Evolutionary conservation across 2,797 vertebrate species (phyloP).

Genomic region (Manis javanica): DNA sequence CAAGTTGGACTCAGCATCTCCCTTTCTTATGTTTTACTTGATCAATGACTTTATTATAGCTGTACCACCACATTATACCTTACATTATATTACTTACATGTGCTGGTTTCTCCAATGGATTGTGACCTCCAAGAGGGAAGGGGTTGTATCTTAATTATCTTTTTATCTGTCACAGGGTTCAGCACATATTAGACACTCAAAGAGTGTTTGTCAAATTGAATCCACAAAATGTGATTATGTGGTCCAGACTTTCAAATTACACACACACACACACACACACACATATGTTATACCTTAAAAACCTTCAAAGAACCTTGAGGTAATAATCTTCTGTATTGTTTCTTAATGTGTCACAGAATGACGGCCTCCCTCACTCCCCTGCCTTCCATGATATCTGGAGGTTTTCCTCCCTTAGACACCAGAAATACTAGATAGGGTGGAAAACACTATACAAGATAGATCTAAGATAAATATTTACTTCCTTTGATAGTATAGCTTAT

Average conservation of each 20-base stretch:
- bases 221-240: background rate
- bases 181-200: background rate
- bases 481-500: background rate
- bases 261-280: background rate
- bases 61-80: background rate
- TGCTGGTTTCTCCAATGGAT: background rate
- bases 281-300: conserved; percentile 29
- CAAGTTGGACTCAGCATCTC: background rate
- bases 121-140: background rate
- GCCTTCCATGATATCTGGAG: background rate
- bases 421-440: conserved; percentile 40
- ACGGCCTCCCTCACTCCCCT: background rate
- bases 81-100: background rate
- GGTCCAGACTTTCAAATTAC: background rate
- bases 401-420: conserved; percentile 19
- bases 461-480: conserved; percentile 43
- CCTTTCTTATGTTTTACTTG: background rate
- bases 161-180: background rate
- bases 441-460: background rate
- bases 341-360: background rate
- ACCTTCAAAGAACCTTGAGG: conserved; percentile 48
- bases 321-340: background rate
- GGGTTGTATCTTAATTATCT: conserved; percentile 24
- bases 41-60: background rate
- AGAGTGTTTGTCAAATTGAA: background rate